Evolutionary conservation across 37 sponge, comb jelly and placozoan genomes (phyloP).

Genomic region (Amphimedon queenslandica): DNA sequence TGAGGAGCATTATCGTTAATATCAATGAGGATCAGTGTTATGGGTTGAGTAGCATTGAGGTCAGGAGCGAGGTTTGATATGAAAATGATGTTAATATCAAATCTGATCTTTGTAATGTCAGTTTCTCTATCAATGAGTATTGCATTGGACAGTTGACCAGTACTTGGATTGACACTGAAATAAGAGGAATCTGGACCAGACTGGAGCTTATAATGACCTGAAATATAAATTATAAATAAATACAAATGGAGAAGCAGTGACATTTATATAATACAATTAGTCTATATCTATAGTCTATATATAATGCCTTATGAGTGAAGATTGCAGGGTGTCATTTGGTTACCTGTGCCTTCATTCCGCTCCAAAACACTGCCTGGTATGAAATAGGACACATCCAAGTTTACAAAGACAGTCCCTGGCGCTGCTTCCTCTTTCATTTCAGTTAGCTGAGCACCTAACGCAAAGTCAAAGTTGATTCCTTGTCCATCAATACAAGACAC

Average conservation of each 20-base stretch:
- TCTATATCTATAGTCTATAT: too few species aligned
- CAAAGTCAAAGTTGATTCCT: not conserved
- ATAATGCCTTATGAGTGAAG: too few species aligned
- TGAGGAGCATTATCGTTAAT: slow-evolving; percentile 61
- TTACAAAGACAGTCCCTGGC: not conserved
- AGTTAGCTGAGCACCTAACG: not conserved
- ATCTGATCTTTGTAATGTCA: slow-evolving; percentile 2
- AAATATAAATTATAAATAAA: not conserved
- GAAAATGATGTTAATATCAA: slow-evolving; percentile 24
- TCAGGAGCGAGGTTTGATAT: slow-evolving; percentile 13
- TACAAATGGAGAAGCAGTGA: not conserved
- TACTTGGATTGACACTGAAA: slow-evolving; percentile 30
- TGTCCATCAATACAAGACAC: not conserved
- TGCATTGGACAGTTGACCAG: slow-evolving; percentile 14
- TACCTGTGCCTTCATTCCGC: too few species aligned
- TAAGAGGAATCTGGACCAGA: slow-evolving; percentile 22
- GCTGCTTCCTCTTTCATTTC: not conserved
- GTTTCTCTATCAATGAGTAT: slow-evolving; percentile 42
- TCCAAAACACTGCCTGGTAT: too few species aligned
- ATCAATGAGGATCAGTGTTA: slow-evolving; percentile 17
- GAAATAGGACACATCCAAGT: not conserved
- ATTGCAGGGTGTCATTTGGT: too few species aligned
- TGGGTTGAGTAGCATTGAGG: not conserved
- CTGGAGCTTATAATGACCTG: not conserved
- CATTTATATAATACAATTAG: too few species aligned